These are phyloP conservation scores for Trematocara nigrifrons DNA, from an alignment of 2,113 vertebrate species.

Conservation along the genomic window DNA sequence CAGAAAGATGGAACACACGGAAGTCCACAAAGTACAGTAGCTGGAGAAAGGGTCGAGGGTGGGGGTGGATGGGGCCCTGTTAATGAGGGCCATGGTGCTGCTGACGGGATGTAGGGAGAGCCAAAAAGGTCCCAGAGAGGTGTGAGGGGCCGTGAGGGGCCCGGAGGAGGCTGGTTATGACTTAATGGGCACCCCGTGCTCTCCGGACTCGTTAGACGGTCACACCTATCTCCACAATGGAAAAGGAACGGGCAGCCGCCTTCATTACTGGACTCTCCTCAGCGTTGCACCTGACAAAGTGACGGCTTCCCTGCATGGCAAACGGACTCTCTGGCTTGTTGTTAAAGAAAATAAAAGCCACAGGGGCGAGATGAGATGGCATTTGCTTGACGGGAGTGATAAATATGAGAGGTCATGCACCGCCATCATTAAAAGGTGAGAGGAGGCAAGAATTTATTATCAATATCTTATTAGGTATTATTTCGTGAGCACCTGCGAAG, in stretches of 20 bases:
- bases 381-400: conserved; percentile 44
- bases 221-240: conserved; percentile 74
- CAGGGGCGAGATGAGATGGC: conserved; percentile 17
- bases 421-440: conserved; percentile 61
- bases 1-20: neutral
- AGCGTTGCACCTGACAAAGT: conserved; percentile 66
- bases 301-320: conserved; percentile 50
- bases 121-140: conserved; percentile 50
- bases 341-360: conserved; percentile 59
- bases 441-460: conserved; percentile 30
- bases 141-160: conserved; percentile 53
- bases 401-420: conserved; percentile 39
- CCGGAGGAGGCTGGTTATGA: conserved; percentile 47
- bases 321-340: conserved; percentile 37
- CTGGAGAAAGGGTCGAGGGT: neutral
- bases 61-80: neutral
- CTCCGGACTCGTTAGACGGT: conserved; percentile 75
- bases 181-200: conserved; percentile 67
- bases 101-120: conserved; percentile 40
- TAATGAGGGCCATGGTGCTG: conserved; percentile 66
- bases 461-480: conserved; percentile 2
- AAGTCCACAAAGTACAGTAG: conserved; percentile 3
- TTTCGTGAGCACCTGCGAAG: neutral
- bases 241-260: conserved; percentile 45
- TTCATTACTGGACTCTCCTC: conserved; percentile 72